Evolutionary conservation across 2,888 invertebrate species (phyloP), one percentile per base, ranked within the genome.

Genomic region (Leucoptera coffeella): DNA sequence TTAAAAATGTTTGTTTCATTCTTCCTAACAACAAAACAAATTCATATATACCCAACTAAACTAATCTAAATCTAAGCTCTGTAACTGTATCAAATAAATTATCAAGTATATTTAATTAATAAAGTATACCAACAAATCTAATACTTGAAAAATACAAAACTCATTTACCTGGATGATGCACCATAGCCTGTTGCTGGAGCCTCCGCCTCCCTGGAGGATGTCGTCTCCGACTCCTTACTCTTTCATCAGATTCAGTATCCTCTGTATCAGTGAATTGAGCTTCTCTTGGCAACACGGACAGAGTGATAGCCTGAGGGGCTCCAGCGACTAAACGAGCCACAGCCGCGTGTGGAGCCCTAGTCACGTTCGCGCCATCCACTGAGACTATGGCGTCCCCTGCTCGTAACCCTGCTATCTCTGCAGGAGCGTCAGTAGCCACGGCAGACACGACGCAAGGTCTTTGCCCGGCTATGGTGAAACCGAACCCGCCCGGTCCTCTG

Each of bases 381-480:
- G 90, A 87, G 27, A 95, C 79, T 30, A 96, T 71, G 40, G 91
- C 92, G 47, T 96, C 94, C 0, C 95, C 95, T 17, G 93, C 88
- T 14, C 91, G 77, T 12, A 96, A 64, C 1, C 94, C 94, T 14
- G 91, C 91, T 32, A 80, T 75, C 45, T 93, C 93, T 0, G 95
- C 95, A 3, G 94, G 93, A 31, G 67, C 67, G 2, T 86, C 86
- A 24, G 79, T 73, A 2, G 93, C 93, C 40, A 96, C 94, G 42
- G 91, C 93, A 27, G 93, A 92, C 30, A 96, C 75, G 34, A 94
- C 88, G 51, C 95, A 96, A 1, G 96, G 95, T 47, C 92, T 85
- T 53, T 96, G 94, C 3, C 95, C 95, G 2, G 94, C 93, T 46
- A 96, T 94, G 12, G 95, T 96, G 50, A 96, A 96, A n/a, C 96